Evolutionary conservation across 2,797 vertebrate species (phyloP).

Genomic region (Crocodylus rhombifer): DNA sequence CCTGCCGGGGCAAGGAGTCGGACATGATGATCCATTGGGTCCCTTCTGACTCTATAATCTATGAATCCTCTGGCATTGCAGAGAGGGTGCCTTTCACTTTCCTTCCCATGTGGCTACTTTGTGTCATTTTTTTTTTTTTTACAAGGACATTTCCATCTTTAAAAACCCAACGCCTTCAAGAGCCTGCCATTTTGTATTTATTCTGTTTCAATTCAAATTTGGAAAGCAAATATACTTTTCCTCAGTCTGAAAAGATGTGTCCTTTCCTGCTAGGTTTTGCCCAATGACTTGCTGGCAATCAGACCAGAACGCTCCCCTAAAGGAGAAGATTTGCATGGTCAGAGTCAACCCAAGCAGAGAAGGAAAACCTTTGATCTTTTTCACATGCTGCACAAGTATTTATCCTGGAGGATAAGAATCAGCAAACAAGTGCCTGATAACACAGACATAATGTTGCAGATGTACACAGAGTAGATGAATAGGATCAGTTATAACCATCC

Average conservation of each 20-base stretch:
- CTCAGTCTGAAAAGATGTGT: conserved; percentile 2
- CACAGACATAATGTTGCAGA: background rate
- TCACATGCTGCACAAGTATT: rapidly evolving
- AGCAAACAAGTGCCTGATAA: background rate
- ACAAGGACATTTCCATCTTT: background rate
- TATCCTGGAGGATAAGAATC: background rate
- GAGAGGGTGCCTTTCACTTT: background rate
- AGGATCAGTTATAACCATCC: background rate
- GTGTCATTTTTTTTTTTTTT: rapidly evolving
- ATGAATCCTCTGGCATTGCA: rapidly evolving
- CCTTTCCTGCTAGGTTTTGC: background rate
- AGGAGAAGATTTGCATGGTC: background rate
- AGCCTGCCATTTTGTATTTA: conserved; percentile 4
- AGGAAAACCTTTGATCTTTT: background rate
- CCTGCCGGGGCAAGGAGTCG: no score
- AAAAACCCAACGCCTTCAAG: background rate
- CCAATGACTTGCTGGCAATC: background rate
- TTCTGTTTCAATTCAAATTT: conserved; percentile 7
- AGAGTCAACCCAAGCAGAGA: background rate
- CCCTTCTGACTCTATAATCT: no score
- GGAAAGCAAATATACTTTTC: background rate
- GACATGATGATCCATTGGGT: no score
- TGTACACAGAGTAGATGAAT: background rate
- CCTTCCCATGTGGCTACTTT: background rate
- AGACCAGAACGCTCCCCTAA: background rate